These are phyloP conservation scores for Carollia perspicillata DNA, from an alignment of 2,113 vertebrate species.

Conservation along the genomic window DNA sequence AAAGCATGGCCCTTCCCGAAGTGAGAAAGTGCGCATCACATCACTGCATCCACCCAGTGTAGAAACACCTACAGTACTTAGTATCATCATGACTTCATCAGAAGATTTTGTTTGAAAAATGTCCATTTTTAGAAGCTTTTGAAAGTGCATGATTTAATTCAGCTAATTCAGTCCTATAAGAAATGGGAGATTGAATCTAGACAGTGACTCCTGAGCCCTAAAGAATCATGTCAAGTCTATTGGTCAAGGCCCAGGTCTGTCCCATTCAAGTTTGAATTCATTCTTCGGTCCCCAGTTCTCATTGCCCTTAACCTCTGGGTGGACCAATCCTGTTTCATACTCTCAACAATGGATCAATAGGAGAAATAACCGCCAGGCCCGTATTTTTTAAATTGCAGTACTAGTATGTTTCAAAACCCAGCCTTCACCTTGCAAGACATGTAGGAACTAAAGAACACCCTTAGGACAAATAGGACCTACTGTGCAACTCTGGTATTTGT, in stretches of 20 bases:
- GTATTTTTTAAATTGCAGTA: background rate
- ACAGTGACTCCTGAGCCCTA: no score
- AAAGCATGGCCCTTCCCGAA: background rate
- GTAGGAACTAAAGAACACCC: background rate
- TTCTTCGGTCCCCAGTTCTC: background rate
- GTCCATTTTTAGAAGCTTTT: background rate
- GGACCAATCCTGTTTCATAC: background rate
- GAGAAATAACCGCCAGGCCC: background rate
- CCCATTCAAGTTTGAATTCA: background rate
- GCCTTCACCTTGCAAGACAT: background rate
- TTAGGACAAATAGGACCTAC: constrained; percentile 14
- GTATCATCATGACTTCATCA: background rate
- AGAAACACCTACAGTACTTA: background rate
- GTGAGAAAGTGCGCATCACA: background rate
- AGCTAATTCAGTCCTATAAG: background rate
- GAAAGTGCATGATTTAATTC: background rate
- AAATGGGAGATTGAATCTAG: background rate
- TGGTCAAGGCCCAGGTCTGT: background rate
- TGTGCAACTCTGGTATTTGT: background rate
- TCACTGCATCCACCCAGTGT: background rate
- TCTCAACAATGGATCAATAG: background rate
- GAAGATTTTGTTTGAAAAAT: background rate
- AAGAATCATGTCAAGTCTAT: no score
- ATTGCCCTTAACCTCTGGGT: background rate
- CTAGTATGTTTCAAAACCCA: background rate